Evolutionary conservation across 2,888 invertebrate genomes (phyloP).

Genomic region (Xestoiulus laeticollis): DNA sequence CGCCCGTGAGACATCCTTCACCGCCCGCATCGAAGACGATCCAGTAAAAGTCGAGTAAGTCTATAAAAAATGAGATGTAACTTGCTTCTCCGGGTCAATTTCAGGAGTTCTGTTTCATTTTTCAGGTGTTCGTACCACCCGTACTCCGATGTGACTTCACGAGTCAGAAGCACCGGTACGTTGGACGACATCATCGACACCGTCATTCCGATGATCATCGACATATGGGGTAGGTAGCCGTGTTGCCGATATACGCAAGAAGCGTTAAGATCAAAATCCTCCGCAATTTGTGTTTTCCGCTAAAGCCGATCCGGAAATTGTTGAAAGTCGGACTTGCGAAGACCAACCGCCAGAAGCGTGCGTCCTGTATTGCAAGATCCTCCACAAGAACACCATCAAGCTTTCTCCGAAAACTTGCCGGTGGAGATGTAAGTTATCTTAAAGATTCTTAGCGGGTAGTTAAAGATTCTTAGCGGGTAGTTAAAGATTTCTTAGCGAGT

Average conservation of each 20-base stretch:
- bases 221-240: background rate
- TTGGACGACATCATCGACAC: background rate
- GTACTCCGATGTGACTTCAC: background rate
- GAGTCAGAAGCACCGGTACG: background rate
- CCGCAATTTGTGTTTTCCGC: background rate
- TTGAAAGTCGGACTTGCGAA: background rate
- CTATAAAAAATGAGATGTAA: background rate
- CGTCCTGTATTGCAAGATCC: background rate
- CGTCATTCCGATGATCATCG: background rate
- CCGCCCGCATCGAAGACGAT: background rate
- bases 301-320: background rate
- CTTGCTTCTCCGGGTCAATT: background rate
- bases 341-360: background rate
- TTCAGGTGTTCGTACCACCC: background rate
- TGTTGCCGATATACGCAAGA: background rate
- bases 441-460: background rate
- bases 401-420: background rate
- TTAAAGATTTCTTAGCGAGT: no score
- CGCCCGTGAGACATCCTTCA: background rate
- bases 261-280: background rate
- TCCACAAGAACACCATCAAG: background rate
- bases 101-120: background rate
- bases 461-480: no score
- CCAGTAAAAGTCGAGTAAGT: conserved; percentile 1
- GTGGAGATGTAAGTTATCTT: background rate